Conservation (phyloP, 2,888 invertebrate species). For the Acronicta alni region DNA sequence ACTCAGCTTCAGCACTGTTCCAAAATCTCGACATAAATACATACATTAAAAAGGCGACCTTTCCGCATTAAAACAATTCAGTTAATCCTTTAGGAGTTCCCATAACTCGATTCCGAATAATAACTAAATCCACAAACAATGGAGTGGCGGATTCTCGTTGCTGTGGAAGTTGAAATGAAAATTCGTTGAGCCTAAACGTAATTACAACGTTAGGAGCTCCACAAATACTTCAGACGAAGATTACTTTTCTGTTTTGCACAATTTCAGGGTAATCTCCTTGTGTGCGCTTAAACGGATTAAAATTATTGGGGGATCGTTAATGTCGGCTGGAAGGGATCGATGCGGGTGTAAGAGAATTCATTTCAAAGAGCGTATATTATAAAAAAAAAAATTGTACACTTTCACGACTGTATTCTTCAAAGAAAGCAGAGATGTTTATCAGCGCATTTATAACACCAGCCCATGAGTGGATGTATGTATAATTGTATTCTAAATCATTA, state of each 20-base stretch:
- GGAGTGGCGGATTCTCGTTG: slow-evolving; percentile 61
- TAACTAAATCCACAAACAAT: slow-evolving; percentile 72
- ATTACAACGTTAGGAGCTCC: slow-evolving; percentile 60
- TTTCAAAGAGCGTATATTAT: neutral
- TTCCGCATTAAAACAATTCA: slow-evolving; percentile 57
- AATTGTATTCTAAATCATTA: no score
- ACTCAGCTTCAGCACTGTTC: slow-evolving; percentile 10
- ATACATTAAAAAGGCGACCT: slow-evolving; percentile 58
- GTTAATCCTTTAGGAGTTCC: slow-evolving; percentile 55
- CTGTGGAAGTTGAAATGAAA: slow-evolving; percentile 67
- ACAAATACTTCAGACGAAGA: slow-evolving; percentile 54
- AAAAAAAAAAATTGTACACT: neutral
- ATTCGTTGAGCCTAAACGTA: slow-evolving; percentile 68
- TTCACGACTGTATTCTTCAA: no score
- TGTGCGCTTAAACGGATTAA: slow-evolving; percentile 38
- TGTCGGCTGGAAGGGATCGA: neutral
- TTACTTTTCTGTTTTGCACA: slow-evolving; percentile 63
- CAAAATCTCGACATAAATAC: slow-evolving; percentile 48
- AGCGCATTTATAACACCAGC: no score
- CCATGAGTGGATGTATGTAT: no score
- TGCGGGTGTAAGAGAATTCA: neutral
- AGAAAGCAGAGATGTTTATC: no score
- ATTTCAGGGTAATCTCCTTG: slow-evolving; percentile 47
- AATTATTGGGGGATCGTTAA: slow-evolving; percentile 33
- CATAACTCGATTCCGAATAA: slow-evolving; percentile 68